These are phyloP conservation scores for Eulithis testata DNA, from an alignment of 2,888 invertebrate genomes.

Conservation along the genomic window DNA sequence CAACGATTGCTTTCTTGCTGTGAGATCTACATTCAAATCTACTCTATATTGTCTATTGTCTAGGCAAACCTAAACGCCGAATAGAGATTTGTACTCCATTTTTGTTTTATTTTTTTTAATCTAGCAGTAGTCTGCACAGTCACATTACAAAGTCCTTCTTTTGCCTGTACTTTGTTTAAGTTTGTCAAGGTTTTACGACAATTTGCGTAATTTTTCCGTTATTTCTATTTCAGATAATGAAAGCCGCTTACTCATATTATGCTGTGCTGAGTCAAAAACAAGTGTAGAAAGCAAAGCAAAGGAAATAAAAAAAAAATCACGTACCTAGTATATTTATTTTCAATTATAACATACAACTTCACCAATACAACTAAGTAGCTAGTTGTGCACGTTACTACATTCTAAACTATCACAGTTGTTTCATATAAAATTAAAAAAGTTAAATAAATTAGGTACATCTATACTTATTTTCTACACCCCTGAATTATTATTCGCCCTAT, in stretches of 20 bases:
- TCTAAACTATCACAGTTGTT: conserved; percentile 80
- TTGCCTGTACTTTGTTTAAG: no score
- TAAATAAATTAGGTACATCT: conserved; percentile 51
- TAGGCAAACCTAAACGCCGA: no score
- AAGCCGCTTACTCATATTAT: conserved; percentile 74
- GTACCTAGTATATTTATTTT: conserved; percentile 37
- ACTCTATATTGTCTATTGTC: neutral
- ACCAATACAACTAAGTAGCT: conserved; percentile 45
- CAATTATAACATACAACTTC: conserved; percentile 45
- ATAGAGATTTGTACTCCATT: no score
- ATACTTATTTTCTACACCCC: conserved; percentile 27
- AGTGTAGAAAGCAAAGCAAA: conserved; percentile 35
- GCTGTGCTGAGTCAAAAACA: conserved; percentile 67
- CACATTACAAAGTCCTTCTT: no score
- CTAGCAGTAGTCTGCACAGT: no score
- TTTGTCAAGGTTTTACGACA: no score
- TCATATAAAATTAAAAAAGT: conserved; percentile 66
- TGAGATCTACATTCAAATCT: conserved; percentile 44
- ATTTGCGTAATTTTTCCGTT: no score
- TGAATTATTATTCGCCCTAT: neutral
- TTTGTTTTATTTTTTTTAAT: no score
- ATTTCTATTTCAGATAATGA: conserved; percentile 71
- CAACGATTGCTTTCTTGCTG: conserved; percentile 75
- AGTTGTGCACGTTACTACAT: conserved; percentile 53
- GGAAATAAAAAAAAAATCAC: conserved; percentile 23